Percentiles rank a stretch among this genome's conserved stretches.
These are phyloP conservation scores for Zosterops hypoxanthus DNA, from an alignment of 2,113 vertebrate species.

Conservation along the genomic window DNA sequence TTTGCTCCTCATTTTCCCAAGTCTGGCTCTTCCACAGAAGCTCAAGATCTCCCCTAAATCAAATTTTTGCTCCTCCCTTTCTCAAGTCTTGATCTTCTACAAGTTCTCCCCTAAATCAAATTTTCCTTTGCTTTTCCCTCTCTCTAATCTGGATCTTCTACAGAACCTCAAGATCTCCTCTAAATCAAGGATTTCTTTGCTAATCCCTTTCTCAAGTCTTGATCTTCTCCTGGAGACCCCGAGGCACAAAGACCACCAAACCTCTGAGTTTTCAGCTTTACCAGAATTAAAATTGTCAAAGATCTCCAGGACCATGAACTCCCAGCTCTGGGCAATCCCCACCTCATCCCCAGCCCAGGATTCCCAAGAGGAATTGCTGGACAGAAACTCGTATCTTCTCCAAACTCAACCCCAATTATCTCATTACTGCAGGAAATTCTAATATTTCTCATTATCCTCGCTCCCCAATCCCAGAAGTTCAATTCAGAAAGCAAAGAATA, in stretches of 20 bases:
- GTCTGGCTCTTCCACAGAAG: too few relatives aligned
- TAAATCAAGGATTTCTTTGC: too few relatives aligned
- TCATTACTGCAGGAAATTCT: not conserved
- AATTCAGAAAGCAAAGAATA: not conserved
- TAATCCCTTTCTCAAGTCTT: too few relatives aligned
- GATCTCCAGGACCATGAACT: not conserved
- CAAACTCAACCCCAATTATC: not conserved
- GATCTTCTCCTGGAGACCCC: accelerated
- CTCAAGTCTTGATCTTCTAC: too few relatives aligned
- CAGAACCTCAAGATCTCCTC: too few relatives aligned
- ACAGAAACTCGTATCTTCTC: accelerated
- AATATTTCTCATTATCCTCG: not conserved
- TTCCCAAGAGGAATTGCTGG: not conserved
- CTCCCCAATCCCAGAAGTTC: not conserved
- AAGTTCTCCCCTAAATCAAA: too few relatives aligned
- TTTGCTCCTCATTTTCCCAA: too few relatives aligned
- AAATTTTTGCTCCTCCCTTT: too few relatives aligned
- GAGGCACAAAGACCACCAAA: not conserved
- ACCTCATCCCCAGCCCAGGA: not conserved
- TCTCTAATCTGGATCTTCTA: not conserved
- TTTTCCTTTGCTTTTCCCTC: accelerated
- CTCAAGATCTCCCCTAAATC: too few relatives aligned
- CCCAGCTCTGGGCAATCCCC: not conserved
- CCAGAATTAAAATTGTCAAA: not conserved
- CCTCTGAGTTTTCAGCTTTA: not conserved